Evolutionary conservation across 2,797 vertebrate species (phyloP), one percentile per base, ranked within the genome.

Genomic region (Lerista edwardsae): DNA sequence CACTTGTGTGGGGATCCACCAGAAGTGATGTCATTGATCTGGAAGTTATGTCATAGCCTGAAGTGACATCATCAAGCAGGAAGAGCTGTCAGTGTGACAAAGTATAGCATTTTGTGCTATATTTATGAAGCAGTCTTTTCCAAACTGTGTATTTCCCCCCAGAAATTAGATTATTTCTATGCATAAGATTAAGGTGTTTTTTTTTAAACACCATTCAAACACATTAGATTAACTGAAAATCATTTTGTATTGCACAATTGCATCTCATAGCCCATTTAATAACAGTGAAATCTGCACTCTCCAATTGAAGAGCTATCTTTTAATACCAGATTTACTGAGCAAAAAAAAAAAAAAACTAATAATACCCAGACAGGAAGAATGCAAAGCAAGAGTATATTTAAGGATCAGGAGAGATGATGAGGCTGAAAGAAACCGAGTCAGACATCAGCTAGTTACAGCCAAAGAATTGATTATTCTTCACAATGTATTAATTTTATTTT

Each of bases 401-500:
- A 64, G 76, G 83, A 90, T 69, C 73, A 86, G 44, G 2, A 41
- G 8, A 62, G 34, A 59, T 67, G 47, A 78, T 51, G 27, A 12
- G 14, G 41, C 34, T 61, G 36, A 31, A 31, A 7, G 36, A 27
- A 72, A 87, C 83, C 75, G 14, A 61, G 25, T 31, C 76, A 4
- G 0, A 65, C 39, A 88, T 68, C 62, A 68, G 73, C 23, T 39
- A 39, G 68, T 84, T 61, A 78, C 21, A 73, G 69, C 4, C 15
- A 6, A 80, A 55, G 64, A 19, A 55, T 75, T 88, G 82, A 41
- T 85, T 0, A 64, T 23, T 69, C 25, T 2, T 88, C 57, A 44
- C 65, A 83, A 6, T 2, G 39, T 62, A 77, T 62, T 59, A 19
- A 59, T 84, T 92, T 86, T 84, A 89, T 65, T 83, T 84, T 73